phyloP scores from a whole-genome alignment of 2,888 invertebrate species.

The Eumacrocentrus americanus region DNA sequence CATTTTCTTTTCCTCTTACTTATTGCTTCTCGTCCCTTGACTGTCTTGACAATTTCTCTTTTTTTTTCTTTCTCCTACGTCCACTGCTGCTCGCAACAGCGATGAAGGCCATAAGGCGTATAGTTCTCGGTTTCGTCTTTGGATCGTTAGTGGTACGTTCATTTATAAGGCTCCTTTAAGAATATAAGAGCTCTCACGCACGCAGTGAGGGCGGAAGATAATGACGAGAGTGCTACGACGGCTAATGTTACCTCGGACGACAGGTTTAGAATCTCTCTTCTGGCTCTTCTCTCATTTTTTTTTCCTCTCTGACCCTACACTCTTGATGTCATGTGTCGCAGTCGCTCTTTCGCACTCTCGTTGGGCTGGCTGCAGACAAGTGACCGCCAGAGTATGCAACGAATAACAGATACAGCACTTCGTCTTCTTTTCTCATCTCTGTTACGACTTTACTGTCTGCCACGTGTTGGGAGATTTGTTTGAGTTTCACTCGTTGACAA shows the following conservation, averaged over 20 bases:
- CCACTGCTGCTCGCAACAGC: neutral
- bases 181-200: slow-evolving; percentile 18
- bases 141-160: slow-evolving; percentile 16
- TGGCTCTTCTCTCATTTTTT: slow-evolving; percentile 8
- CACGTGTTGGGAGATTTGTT: slow-evolving; percentile 12
- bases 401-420: neutral
- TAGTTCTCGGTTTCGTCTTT: slow-evolving; percentile 9
- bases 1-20: slow-evolving; percentile 26
- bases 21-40: slow-evolving; percentile 18
- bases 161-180: slow-evolving; percentile 25
- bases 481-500: slow-evolving; percentile 21
- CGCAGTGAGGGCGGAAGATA: neutral
- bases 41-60: slow-evolving; percentile 29
- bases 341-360: neutral
- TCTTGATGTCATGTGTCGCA: neutral
- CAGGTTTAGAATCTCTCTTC: slow-evolving; percentile 18
- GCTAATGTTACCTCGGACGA: slow-evolving; percentile 20
- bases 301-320: neutral
- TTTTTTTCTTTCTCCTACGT: slow-evolving; percentile 22
- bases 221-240: slow-evolving; percentile 13
- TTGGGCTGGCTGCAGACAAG: slow-evolving; percentile 5
- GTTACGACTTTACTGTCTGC: slow-evolving; percentile 1
- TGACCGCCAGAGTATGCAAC: neutral
- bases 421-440: neutral
- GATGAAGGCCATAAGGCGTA: no score